These are phyloP conservation scores for Zelostemma sp. DNA, from an alignment of 1,140 invertebrate species.

Conservation along the genomic window DNA sequence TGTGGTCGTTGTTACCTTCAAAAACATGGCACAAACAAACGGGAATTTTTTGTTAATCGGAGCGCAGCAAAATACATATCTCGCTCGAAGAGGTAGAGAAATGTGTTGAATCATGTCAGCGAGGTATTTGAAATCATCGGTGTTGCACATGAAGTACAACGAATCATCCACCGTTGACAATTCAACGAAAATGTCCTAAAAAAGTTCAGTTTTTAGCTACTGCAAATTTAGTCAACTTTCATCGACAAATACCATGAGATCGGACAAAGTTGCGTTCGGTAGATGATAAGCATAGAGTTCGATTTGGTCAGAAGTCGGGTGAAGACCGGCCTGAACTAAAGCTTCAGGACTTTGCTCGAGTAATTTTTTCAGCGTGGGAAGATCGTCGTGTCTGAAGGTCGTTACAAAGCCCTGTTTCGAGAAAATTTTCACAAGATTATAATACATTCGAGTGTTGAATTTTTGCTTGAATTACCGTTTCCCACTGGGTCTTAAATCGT, in stretches of 20 bases:
- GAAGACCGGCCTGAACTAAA: slow-evolving; percentile 88
- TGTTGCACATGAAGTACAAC: slow-evolving; percentile 97
- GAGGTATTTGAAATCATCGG: slow-evolving; percentile 95
- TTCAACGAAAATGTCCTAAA: slow-evolving; percentile 94
- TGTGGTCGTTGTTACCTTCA: slow-evolving; percentile 89
- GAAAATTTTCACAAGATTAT: too few relatives aligned
- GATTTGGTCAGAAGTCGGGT: slow-evolving; percentile 98
- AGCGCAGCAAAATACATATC: slow-evolving; percentile 98
- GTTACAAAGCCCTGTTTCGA: slow-evolving; percentile 89
- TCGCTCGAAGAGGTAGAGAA: slow-evolving; percentile 85
- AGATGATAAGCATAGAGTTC: slow-evolving; percentile 98
- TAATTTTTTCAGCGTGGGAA: slow-evolving; percentile 80
- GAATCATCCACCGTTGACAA: slow-evolving; percentile 92
- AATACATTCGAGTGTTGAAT: too few relatives aligned
- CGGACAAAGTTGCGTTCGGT: slow-evolving; percentile 91
- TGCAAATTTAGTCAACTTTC: too few relatives aligned
- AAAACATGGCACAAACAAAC: slow-evolving; percentile 94
- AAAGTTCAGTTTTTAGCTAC: too few relatives aligned
- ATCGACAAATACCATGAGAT: slow-evolving; percentile 76
- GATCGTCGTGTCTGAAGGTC: slow-evolving; percentile 87
- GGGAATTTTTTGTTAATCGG: slow-evolving; percentile 95
- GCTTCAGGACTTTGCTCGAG: slow-evolving; percentile 79
- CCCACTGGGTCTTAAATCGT: slow-evolving; percentile 89
- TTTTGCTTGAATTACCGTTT: slow-evolving; percentile 71
- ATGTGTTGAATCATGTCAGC: slow-evolving; percentile 98